phyloP scores from a whole-genome alignment of 2,888 invertebrate species.

The Metellina segmentata region DNA sequence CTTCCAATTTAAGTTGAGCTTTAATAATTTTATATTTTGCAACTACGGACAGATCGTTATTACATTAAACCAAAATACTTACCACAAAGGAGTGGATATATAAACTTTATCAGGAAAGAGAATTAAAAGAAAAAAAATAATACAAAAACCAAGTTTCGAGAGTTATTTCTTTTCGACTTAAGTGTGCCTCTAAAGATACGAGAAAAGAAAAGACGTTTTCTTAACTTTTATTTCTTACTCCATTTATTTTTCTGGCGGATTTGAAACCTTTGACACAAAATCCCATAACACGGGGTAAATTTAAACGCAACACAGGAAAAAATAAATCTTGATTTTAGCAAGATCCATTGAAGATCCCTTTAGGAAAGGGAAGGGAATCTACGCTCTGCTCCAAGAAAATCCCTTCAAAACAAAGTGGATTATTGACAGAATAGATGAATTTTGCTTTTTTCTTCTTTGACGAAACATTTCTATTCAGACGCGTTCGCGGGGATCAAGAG shows the following conservation, averaged over 20 bases:
- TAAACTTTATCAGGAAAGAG: not conserved
- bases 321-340: constrained; percentile 23
- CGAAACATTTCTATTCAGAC: constrained; percentile 13
- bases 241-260: constrained; percentile 5
- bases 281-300: constrained; percentile 31
- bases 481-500: not conserved
- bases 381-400: not conserved
- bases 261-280: constrained; percentile 30
- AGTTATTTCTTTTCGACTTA: not conserved
- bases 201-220: not conserved
- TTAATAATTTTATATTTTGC: no score
- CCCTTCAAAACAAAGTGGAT: constrained; percentile 19
- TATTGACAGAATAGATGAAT: constrained; percentile 2
- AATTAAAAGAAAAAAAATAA: not conserved
- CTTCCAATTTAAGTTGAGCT: no score
- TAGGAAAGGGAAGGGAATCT: not conserved
- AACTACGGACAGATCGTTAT: no score
- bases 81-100: not conserved
- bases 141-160: not conserved
- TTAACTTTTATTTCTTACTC: not conserved
- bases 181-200: not conserved
- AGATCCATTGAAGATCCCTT: not conserved
- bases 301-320: constrained; percentile 27
- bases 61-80: not conserved
- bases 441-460: not conserved